Percentiles rank a stretch among this genome's conserved stretches.
These are phyloP conservation scores for Oncopodura yosiiana DNA, from an alignment of 1,140 invertebrate genomes.

Conservation along the genomic window DNA sequence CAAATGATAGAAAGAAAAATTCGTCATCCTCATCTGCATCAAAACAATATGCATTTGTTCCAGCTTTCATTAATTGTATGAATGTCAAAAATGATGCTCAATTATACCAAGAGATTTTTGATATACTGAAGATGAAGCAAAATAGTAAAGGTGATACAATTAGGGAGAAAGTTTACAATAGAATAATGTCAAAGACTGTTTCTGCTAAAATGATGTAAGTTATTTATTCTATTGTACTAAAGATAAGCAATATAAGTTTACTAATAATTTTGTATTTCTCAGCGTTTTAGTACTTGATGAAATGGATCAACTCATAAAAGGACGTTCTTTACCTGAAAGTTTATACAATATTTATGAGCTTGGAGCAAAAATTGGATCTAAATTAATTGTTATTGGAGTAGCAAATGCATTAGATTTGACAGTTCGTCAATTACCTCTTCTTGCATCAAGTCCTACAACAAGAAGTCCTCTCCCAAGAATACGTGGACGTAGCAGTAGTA, in stretches of 20 bases:
- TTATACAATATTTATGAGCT: conserved; percentile 91
- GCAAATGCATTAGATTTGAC: conserved; percentile 94
- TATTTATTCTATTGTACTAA: neutral
- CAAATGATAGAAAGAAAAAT: conserved; percentile 11
- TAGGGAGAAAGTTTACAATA: conserved; percentile 43
- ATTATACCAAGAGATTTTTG: conserved; percentile 37
- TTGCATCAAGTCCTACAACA: conserved; percentile 46
- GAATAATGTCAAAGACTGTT: conserved; percentile 46
- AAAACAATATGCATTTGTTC: conserved; percentile 25
- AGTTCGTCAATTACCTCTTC: conserved; percentile 73
- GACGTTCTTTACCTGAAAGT: conserved; percentile 66
- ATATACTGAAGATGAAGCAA: conserved; percentile 24
- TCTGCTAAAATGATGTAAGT: conserved; percentile 54
- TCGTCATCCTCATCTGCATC: too few species aligned
- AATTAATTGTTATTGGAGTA: conserved; percentile 78
- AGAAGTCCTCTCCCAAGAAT: conserved; percentile 17
- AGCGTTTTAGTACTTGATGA: conserved; percentile 88
- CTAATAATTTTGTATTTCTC: conserved; percentile 39
- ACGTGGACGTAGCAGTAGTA: conserved; percentile 42
- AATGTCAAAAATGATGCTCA: conserved; percentile 29
- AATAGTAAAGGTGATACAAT: conserved; percentile 40
- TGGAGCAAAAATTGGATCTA: conserved; percentile 59
- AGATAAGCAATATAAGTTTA: conserved; percentile 13
- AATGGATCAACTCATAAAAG: conserved; percentile 70
- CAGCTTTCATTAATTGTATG: conserved; percentile 40